These are phyloP conservation scores for Oenanthe oenanthe DNA, from an alignment of 2,113 vertebrate genomes.

Conservation along the genomic window DNA sequence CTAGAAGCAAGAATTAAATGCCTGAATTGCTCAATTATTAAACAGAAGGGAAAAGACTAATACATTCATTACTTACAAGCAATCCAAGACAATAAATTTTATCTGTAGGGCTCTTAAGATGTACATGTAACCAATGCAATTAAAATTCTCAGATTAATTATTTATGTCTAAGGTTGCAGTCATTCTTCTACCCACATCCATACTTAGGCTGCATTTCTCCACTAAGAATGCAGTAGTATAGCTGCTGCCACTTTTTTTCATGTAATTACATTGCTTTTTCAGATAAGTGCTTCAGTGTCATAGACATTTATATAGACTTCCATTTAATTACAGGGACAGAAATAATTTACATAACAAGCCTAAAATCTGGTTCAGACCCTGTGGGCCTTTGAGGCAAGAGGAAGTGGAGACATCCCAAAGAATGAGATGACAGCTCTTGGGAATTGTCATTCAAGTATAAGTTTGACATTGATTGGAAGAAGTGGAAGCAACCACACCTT, in stretches of 20 bases:
- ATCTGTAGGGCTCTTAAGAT: background rate
- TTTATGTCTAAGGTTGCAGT: background rate
- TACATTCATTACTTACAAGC: background rate
- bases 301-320: background rate
- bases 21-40: background rate
- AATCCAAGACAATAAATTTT: slow-evolving; percentile 2
- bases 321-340: background rate
- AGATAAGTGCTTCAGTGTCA: background rate
- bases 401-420: background rate
- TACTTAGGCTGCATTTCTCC: background rate
- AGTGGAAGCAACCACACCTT: background rate
- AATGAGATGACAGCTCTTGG: background rate
- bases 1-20: background rate
- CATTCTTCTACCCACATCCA: background rate
- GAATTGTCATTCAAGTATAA: background rate
- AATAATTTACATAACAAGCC: background rate
- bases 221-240: background rate
- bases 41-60: background rate
- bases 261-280: background rate
- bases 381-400: background rate
- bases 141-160: background rate
- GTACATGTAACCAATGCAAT: background rate
- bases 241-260: background rate
- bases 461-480: background rate
- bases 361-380: background rate